Evolutionary conservation across 2,797 vertebrate genomes (phyloP).

Genomic region (Semaprochilodus insignis): DNA sequence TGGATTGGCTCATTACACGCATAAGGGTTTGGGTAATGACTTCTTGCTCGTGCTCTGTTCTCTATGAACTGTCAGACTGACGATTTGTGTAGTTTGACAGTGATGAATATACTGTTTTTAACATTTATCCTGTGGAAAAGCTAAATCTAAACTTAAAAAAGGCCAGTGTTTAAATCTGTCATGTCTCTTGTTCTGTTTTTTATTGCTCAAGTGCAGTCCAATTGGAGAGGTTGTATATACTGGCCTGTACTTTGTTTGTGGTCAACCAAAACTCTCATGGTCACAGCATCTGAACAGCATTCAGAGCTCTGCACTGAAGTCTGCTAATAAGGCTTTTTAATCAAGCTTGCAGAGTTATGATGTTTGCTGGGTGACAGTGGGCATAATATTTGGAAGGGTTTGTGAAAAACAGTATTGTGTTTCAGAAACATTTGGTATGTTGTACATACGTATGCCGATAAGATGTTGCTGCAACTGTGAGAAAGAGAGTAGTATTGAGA

Average conservation of each 20-base stretch:
- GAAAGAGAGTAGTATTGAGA: not conserved
- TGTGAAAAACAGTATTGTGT: slow-evolving; percentile 29
- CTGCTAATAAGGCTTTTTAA: slow-evolving; percentile 28
- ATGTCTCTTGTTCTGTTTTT: slow-evolving; percentile 47
- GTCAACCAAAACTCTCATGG: slow-evolving; percentile 47
- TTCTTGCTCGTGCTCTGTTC: slow-evolving; percentile 56
- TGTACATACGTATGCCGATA: not conserved
- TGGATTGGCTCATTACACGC: slow-evolving; percentile 55
- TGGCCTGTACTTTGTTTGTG: slow-evolving; percentile 50
- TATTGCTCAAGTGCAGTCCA: slow-evolving; percentile 47
- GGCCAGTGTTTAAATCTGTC: slow-evolving; percentile 55
- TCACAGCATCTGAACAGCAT: slow-evolving; percentile 36
- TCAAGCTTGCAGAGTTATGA: slow-evolving; percentile 22
- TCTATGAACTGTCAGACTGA: slow-evolving; percentile 69
- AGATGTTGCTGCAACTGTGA: not conserved
- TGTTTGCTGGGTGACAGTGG: slow-evolving; percentile 33
- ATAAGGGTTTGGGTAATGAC: slow-evolving; percentile 59
- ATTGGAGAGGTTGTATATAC: slow-evolving; percentile 47
- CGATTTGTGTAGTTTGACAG: slow-evolving; percentile 57
- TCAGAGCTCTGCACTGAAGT: slow-evolving; percentile 38
- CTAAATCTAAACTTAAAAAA: slow-evolving; percentile 41
- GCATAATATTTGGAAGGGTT: slow-evolving; percentile 8
- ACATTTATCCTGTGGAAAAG: slow-evolving; percentile 45
- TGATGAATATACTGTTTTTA: slow-evolving; percentile 36
- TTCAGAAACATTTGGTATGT: slow-evolving; percentile 8